These are phyloP conservation scores for Eupithecia inturbata DNA, from an alignment of 2,888 invertebrate genomes.

Conservation along the genomic window DNA sequence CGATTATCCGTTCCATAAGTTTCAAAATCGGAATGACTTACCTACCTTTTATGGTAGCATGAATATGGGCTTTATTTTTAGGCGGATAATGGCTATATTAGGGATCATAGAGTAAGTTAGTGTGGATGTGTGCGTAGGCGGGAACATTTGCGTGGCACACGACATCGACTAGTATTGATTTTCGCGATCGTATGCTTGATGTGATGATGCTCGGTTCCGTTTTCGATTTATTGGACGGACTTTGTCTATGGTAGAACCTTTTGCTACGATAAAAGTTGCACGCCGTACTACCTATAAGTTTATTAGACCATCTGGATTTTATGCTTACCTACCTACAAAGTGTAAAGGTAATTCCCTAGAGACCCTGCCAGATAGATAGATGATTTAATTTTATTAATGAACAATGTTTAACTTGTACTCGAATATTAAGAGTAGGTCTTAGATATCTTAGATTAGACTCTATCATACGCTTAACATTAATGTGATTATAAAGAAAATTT, in stretches of 20 bases:
- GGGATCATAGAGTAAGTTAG: slow-evolving; percentile 14
- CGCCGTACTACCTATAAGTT: not conserved
- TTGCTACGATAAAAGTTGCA: not conserved
- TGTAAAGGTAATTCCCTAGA: not conserved
- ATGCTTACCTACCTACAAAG: not conserved
- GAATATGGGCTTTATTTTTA: slow-evolving; percentile 33
- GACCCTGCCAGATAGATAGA: no score
- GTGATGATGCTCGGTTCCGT: slow-evolving; percentile 47
- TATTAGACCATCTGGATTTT: not conserved
- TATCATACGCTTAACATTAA: no score
- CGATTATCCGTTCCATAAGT: slow-evolving; percentile 76
- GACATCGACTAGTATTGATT: slow-evolving; percentile 80
- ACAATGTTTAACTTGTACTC: no score
- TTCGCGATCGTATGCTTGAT: slow-evolving; percentile 63
- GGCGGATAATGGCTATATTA: slow-evolving; percentile 19
- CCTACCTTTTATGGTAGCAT: not conserved
- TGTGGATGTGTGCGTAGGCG: slow-evolving; percentile 29
- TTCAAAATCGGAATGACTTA: slow-evolving; percentile 48
- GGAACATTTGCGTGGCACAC: slow-evolving; percentile 54
- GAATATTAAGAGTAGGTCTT: no score
- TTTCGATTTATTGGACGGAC: slow-evolving; percentile 75
- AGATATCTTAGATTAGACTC: no score
- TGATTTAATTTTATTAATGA: no score
- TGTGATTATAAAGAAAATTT: no score
- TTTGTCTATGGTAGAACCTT: slow-evolving; percentile 6